These are phyloP conservation scores for Heteronetta atricapilla DNA, from an alignment of 2,113 vertebrate genomes.

Conservation along the genomic window DNA sequence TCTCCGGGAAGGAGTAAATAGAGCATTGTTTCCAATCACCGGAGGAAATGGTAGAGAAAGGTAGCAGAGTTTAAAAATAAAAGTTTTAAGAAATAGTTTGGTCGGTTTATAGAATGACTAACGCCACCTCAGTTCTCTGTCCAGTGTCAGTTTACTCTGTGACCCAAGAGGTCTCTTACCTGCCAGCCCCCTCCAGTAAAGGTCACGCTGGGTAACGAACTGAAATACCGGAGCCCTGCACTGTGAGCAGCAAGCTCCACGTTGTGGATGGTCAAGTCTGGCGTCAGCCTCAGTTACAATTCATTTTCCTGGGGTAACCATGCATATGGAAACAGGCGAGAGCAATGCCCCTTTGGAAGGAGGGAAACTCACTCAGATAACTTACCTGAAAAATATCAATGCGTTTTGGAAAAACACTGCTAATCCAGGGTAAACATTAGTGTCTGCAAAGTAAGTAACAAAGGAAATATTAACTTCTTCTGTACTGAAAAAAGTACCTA, in stretches of 20 bases:
- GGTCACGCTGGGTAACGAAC: not conserved
- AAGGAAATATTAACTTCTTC: not conserved
- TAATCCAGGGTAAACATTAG: slow-evolving; percentile 87
- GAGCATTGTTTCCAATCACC: not conserved
- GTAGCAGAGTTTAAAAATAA: not conserved
- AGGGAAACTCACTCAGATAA: not conserved
- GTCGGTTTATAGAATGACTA: not conserved
- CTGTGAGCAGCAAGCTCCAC: not conserved
- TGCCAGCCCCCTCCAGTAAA: not conserved
- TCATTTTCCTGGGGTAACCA: not conserved
- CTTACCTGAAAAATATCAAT: slow-evolving; percentile 95
- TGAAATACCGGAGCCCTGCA: not conserved
- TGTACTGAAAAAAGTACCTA: not conserved
- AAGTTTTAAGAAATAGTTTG: not conserved
- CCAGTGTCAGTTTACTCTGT: not conserved
- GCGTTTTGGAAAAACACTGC: slow-evolving; percentile 96
- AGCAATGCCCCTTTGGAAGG: not conserved
- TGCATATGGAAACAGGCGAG: not conserved
- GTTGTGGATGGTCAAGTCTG: not conserved
- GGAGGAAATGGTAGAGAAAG: not conserved
- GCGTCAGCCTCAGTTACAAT: not conserved
- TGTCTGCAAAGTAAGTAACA: slow-evolving; percentile 68
- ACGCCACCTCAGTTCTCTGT: not conserved
- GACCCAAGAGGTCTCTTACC: not conserved
- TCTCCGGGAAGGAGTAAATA: not conserved